These are phyloP conservation scores for Drosophila incognita DNA, from an alignment of 2,888 invertebrate genomes.

Conservation along the genomic window DNA sequence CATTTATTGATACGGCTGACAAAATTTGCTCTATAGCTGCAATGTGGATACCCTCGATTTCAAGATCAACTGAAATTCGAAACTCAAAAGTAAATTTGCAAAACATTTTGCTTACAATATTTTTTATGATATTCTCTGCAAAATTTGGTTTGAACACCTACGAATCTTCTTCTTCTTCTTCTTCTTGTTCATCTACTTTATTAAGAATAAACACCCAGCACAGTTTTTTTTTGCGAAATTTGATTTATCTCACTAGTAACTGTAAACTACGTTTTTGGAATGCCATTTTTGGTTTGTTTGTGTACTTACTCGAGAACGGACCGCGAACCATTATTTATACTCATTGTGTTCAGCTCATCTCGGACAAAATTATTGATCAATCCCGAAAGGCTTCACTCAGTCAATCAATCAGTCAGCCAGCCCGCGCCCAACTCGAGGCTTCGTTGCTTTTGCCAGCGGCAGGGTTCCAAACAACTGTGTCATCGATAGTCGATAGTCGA, in stretches of 20 bases:
- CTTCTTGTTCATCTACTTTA: constrained; percentile 1
- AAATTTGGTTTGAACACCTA: constrained; percentile 43
- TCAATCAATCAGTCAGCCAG: constrained; percentile 74
- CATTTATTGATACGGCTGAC: constrained; percentile 48
- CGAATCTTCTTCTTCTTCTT: constrained; percentile 28
- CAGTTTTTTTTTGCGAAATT: constrained; percentile 39
- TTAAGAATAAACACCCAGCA: constrained; percentile 40
- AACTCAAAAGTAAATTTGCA: constrained; percentile 65
- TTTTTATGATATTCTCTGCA: constrained; percentile 34
- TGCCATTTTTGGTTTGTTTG: constrained; percentile 42
- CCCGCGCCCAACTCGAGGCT: constrained; percentile 82
- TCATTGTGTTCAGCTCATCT: constrained; percentile 6
- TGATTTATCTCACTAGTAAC: constrained; percentile 36
- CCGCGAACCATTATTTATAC: not conserved
- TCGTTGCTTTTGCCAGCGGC: constrained; percentile 33
- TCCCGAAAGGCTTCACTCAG: not conserved
- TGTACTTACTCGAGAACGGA: constrained; percentile 28
- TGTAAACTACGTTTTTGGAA: constrained; percentile 61
- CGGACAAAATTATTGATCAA: constrained; percentile 26
- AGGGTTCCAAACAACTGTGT: constrained; percentile 27
- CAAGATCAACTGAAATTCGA: constrained; percentile 70
- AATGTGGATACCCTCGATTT: constrained; percentile 71
- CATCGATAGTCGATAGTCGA: constrained; percentile 12
- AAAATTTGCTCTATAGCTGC: constrained; percentile 69
- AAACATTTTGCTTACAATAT: constrained; percentile 35